These are phyloP conservation scores for Andrena haemorrhoa DNA, from an alignment of 2,888 invertebrate genomes.

Conservation along the genomic window DNA sequence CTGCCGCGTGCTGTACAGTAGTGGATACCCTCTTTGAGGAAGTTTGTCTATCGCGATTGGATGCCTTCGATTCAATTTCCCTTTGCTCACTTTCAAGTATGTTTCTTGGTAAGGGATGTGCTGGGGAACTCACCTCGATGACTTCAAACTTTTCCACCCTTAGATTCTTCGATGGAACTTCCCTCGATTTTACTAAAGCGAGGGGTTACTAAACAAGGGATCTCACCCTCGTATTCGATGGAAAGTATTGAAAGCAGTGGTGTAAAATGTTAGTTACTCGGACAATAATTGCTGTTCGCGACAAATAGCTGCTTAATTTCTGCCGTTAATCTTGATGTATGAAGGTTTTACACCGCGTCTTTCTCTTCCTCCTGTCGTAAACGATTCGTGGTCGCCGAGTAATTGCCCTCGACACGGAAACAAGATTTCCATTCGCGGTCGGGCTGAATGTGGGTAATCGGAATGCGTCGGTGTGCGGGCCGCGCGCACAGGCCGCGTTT, in stretches of 20 bases:
- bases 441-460: conserved; percentile 32
- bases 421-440: background rate
- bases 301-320: background rate
- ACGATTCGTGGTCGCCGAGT: conserved; percentile 21
- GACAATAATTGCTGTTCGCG: too few relatives aligned
- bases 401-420: conserved; percentile 1
- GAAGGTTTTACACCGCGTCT: background rate
- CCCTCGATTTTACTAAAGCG: too few relatives aligned
- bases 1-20: background rate
- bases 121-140: too few relatives aligned
- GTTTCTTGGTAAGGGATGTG: too few relatives aligned
- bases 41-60: conserved; percentile 6
- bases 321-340: background rate
- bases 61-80: too few relatives aligned
- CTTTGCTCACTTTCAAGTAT: too few relatives aligned
- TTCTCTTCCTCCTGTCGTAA: background rate
- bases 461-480: background rate
- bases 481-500: conserved; percentile 3
- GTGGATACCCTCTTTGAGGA: background rate
- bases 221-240: too few relatives aligned
- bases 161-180: too few relatives aligned
- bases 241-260: too few relatives aligned
- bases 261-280: too few relatives aligned
- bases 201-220: too few relatives aligned
- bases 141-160: too few relatives aligned